These are phyloP conservation scores for Propithecus deckenii DNA, from an alignment of 2,797 vertebrate genomes.

Conservation along the genomic window DNA sequence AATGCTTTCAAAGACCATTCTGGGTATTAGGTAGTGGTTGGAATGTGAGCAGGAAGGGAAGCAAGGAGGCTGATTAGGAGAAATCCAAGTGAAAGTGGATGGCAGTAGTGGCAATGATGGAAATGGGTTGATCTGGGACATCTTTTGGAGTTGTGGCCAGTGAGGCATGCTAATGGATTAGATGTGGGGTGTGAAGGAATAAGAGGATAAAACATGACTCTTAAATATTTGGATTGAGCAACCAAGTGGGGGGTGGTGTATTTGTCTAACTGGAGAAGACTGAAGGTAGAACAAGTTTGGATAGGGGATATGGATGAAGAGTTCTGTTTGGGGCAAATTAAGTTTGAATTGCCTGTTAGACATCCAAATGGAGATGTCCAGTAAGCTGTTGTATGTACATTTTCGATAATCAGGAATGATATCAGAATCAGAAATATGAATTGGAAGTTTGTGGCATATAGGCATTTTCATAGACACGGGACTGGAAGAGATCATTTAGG, in stretches of 20 bases:
- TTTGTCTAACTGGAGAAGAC: not conserved
- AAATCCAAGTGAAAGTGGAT: not conserved
- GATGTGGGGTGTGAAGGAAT: not conserved
- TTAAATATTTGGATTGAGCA: not conserved
- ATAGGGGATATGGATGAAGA: not conserved
- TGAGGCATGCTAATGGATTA: not conserved
- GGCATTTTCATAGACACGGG: not conserved
- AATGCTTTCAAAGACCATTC: not conserved
- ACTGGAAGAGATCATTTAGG: not conserved
- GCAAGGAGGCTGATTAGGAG: not conserved
- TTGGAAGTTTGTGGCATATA: not conserved
- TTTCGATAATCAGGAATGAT: not conserved
- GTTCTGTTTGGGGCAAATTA: slow-evolving; percentile 40
- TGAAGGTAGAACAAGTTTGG: not conserved
- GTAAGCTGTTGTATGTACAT: not conserved
- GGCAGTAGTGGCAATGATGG: not conserved
- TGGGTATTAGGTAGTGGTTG: not conserved
- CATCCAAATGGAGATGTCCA: not conserved
- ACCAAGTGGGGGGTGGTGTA: not conserved
- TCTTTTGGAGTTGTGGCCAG: not conserved
- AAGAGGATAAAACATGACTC: not conserved
- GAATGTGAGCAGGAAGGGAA: not conserved
- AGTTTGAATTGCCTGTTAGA: not conserved
- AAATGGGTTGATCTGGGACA: not conserved
- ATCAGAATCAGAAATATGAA: not conserved